Base-by-base conservation (phyloP, 2,888 invertebrate species). In the Agrochola circellaris region DNA sequence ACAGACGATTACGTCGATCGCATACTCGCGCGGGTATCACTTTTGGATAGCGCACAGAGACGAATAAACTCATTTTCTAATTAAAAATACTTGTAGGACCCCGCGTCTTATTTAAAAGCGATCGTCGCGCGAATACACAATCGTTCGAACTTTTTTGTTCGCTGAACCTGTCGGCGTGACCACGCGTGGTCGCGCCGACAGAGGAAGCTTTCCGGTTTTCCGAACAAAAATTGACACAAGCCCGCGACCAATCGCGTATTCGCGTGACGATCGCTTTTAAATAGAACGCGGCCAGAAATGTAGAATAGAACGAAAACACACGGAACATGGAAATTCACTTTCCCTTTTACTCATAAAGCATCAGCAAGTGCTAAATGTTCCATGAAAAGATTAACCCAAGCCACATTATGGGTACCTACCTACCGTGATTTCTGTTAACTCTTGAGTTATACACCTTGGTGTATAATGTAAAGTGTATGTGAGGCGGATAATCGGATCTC, bases 401-500 rank as follows among this genome's bases (percentile, higher is more conserved):
- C 60, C 15, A 30, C 20, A 8, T n/a, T 30, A 45, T 66, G 77
- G 15, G n/a, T 65, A 60, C 13, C 9, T 65, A 60, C 13, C 9
- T 17, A 62, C 13, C 26, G 42, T 84, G 60, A 79, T 70, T 62
- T 79, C 54, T 64, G 48, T 65, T 48, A 72, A 62, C 17, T 58
- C 65, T n/a, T n/a, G n/a, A n/a, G n/a, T n/a, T n/a, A n/a, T n/a
- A n/a, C n/a, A n/a, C n/a, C n/a, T n/a, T n/a, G 48, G 56, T 73
- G 20, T 73, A 45, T 67, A 73, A 58, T 73, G 51, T 23, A 60
- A 70, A 66, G 34, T 65, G 48, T 71, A 70, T 68, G 45, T 65
- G 64, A 58, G 26, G 73, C 61, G 54, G 23, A 61, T 83, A 83
- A 86, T 84, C 67, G 60, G 72, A 70, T 83, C 48, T 54, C 38